Percentiles rank a stretch among this genome's conserved stretches.
Evolutionary conservation across 2,113 vertebrate species (phyloP).

Genomic region (Coreoperca whiteheadi): DNA sequence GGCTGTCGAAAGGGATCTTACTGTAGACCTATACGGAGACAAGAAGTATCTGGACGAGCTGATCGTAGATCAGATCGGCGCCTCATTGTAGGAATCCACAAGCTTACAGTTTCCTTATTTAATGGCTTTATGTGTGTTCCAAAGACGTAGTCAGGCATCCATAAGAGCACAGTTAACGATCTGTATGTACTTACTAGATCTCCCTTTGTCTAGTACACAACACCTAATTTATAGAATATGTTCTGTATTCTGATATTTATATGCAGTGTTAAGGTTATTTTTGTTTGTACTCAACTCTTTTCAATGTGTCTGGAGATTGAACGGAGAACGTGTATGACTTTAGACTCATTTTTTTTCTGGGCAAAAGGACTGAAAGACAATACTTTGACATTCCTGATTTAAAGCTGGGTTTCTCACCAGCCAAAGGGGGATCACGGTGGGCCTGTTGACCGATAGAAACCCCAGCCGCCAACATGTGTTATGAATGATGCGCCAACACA

Average conservation of each 20-base stretch:
- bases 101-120: constrained; percentile 56
- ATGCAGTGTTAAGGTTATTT: constrained; percentile 78
- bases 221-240: constrained; percentile 81
- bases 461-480: constrained; percentile 20
- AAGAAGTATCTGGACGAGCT: constrained; percentile 39
- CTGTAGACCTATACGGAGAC: constrained; percentile 66
- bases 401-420: constrained; percentile 54
- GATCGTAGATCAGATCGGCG: constrained; percentile 30
- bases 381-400: constrained; percentile 79
- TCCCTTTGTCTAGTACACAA: constrained; percentile 74
- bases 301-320: constrained; percentile 49
- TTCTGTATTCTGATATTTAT: constrained; percentile 82
- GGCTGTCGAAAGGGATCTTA: constrained; percentile 73
- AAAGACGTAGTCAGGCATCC: constrained; percentile 73
- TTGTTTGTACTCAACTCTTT: constrained; percentile 57
- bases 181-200: constrained; percentile 70
- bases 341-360: constrained; percentile 48
- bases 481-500: constrained; percentile 57
- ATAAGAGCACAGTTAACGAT: constrained; percentile 59
- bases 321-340: constrained; percentile 52
- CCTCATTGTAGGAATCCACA: constrained; percentile 38
- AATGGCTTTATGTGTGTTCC: constrained; percentile 68
- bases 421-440: constrained; percentile 10
- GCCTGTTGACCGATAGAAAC: constrained; percentile 53
- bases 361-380: constrained; percentile 45